These are phyloP conservation scores for Slavum lentiscoides DNA, from an alignment of 2,888 invertebrate genomes.

Conservation along the genomic window DNA sequence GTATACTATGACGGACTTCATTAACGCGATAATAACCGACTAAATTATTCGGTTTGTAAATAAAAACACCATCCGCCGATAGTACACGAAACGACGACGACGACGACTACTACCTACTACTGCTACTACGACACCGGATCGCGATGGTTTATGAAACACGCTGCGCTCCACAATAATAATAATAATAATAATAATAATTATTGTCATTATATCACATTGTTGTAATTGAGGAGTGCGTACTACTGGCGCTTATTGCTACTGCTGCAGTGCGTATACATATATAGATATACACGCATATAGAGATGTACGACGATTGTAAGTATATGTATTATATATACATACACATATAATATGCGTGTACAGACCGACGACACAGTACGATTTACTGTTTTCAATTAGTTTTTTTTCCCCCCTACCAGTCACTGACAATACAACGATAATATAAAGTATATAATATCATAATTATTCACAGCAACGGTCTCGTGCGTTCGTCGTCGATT, in stretches of 20 bases:
- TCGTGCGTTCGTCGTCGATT: too few relatives aligned
- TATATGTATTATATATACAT: too few relatives aligned
- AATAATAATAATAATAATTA: too few relatives aligned
- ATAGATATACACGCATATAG: not conserved
- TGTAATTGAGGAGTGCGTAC: not conserved
- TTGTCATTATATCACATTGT: slow-evolving; percentile 1
- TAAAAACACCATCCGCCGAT: slow-evolving; percentile 14
- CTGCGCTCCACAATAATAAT: not conserved
- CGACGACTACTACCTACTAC: too few relatives aligned
- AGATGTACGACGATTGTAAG: not conserved
- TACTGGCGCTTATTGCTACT: not conserved
- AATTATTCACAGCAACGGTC: too few relatives aligned
- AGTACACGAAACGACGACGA: not conserved
- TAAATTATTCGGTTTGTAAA: slow-evolving; percentile 21
- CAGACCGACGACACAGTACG: too few relatives aligned
- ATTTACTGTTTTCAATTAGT: too few relatives aligned
- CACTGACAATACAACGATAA: too few relatives aligned
- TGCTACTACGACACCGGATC: slow-evolving; percentile 9
- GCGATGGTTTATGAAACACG: slow-evolving; percentile 14
- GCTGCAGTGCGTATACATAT: too few relatives aligned
- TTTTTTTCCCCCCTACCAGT: too few relatives aligned
- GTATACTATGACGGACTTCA: not conserved
- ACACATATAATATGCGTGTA: too few relatives aligned
- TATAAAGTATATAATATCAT: too few relatives aligned
- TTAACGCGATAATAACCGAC: slow-evolving; percentile 16